Base-by-base conservation (phyloP, 2,888 invertebrate genomes). In the Ormyrus rosae region DNA sequence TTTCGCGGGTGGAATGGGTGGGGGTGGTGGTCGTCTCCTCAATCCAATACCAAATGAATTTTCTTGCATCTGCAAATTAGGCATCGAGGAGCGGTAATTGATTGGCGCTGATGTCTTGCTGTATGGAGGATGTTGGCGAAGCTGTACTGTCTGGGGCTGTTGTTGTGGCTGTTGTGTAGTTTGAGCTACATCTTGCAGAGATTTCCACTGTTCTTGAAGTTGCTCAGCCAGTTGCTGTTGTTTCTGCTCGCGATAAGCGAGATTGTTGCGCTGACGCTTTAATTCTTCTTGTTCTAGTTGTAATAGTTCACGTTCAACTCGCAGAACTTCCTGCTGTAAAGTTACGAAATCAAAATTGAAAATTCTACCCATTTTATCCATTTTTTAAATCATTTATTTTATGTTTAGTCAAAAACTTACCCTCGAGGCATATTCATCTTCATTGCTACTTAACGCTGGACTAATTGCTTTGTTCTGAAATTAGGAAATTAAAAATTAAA, bases 261-360 rank as follows among this genome's bases (percentile, higher is more conserved):
- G 91, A 88, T 95, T 95, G 85, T 95, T 95, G 10, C 95, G 92
- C 87, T 96, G 95, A 4, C 96, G 92, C 83, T 95, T 94, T 10
- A 96, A 87, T 87, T 96, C 96, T 88, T 96, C 96, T 89, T 95
- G 95, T 88, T 96, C 95, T 65, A 95, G 90, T 88, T 96, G 96
- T 5, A 96, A 90, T 2, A 96, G 91, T 90, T 96, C 96, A 64
- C 95, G 93, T 91, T 96, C 96, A 83, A 96, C 95, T 83, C 95
- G 94, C 53, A 96, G 92, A 45, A 96, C 95, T 90, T 95, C 94
- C 93, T 94, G 84, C 58, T 78, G 63, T 58, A n/a, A 53, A 55
- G 34, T 45, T 56, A 11, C 11, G 7, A n/a, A 6, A 45, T 6
- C 34, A 45, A 7, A 51, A 19, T n/a, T 68, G 11, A 8, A 34